Percentiles rank a stretch among this genome's conserved stretches.
phyloP scores from a whole-genome alignment of 1,140 invertebrate genomes.

The Heliconius melpomene region DNA sequence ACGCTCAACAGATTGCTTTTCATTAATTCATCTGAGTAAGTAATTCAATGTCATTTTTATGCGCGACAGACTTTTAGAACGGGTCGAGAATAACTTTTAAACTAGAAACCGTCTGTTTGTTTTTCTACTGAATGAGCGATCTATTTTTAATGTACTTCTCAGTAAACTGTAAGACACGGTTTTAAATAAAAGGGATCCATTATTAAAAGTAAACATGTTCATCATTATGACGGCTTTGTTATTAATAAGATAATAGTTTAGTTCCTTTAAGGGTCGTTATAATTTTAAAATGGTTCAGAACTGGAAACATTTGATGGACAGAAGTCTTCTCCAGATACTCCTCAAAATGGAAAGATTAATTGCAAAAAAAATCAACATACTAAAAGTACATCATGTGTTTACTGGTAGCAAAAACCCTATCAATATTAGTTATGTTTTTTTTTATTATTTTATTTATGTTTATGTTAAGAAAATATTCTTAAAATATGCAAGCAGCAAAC shows the following conservation, averaged over 20 bases:
- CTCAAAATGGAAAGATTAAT: too few species aligned
- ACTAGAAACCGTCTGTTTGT: constrained; percentile 36
- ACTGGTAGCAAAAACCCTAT: too few species aligned
- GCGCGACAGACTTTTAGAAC: constrained; percentile 31
- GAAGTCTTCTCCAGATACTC: too few species aligned
- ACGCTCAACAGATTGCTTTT: constrained; percentile 29
- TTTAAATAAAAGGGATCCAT: constrained; percentile 23
- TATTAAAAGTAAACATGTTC: constrained; percentile 17
- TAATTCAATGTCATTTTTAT: constrained; percentile 43
- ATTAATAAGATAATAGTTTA: background rate
- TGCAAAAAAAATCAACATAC: too few species aligned
- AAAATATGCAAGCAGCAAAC: too few species aligned
- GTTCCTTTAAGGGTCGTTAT: background rate
- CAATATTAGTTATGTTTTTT: background rate
- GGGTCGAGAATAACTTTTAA: constrained; percentile 40
- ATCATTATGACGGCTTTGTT: background rate
- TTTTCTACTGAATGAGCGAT: constrained; percentile 37
- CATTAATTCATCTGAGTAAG: constrained; percentile 38
- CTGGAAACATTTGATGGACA: too few species aligned
- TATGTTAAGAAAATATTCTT: background rate
- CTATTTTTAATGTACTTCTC: constrained; percentile 39
- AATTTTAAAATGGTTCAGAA: too few species aligned
- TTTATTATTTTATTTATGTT: background rate
- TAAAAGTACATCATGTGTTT: too few species aligned
- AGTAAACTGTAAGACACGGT: constrained; percentile 31